phyloP scores from a whole-genome alignment of 2,113 vertebrate genomes.

The Okapia johnstoni region DNA sequence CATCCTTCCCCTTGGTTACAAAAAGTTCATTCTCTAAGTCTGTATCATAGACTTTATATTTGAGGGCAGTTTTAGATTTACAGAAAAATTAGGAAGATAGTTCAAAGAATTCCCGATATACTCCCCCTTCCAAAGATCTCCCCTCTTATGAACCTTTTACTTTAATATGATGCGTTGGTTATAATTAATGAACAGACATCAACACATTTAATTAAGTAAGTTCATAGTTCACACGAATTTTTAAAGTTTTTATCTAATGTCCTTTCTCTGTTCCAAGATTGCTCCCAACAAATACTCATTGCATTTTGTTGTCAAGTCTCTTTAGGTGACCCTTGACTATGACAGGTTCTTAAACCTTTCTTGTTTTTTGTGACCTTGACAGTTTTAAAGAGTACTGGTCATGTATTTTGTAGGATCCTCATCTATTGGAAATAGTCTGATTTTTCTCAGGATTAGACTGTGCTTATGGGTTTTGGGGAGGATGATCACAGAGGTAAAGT shows the following conservation, averaged over 20 bases:
- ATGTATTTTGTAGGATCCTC: neutral
- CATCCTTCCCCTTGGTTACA: neutral
- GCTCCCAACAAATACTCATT: neutral
- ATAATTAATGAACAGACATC: neutral
- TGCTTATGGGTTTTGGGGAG: neutral
- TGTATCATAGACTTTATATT: neutral
- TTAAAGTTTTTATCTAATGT: neutral
- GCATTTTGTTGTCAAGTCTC: neutral
- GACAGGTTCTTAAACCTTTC: neutral
- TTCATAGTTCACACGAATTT: neutral
- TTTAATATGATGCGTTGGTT: neutral
- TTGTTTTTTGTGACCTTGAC: neutral
- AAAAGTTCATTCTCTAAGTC: neutral
- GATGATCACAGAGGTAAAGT: neutral
- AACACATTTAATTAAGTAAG: neutral
- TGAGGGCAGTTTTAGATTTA: slow-evolving; percentile 26
- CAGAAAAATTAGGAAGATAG: neutral
- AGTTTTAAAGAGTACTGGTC: neutral
- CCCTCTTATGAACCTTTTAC: neutral
- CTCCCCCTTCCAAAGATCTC: neutral
- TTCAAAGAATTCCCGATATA: neutral
- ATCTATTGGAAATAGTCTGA: neutral
- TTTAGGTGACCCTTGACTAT: neutral
- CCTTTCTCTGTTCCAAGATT: neutral
- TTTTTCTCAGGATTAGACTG: neutral